A percentile compares a stretch with the other conserved stretches of the same genome.
phyloP scores from a whole-genome alignment of 2,888 invertebrate species.

The Epirrita christyi region DNA sequence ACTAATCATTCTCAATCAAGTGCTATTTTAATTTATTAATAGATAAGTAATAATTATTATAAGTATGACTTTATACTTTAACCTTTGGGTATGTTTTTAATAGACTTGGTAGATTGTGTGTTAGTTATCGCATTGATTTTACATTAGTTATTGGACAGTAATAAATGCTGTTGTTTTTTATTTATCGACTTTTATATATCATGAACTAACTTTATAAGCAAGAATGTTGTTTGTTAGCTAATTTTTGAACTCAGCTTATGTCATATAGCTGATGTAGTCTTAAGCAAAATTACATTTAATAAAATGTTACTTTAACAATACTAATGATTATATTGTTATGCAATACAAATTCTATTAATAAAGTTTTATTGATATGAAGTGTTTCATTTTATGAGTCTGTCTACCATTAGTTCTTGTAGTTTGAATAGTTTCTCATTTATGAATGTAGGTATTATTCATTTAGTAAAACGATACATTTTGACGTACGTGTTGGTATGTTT shows the following conservation, averaged over 20 bases:
- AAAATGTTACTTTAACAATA: conserved; percentile 33
- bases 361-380: conserved; percentile 42
- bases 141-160: conserved; percentile 18
- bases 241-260: conserved; percentile 23
- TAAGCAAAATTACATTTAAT: conserved; percentile 29
- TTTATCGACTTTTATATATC: conserved; percentile 6
- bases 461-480: no score
- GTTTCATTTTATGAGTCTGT: conserved; percentile 2
- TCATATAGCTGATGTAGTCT: conserved; percentile 12
- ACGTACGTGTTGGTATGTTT: no score
- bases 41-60: conserved; percentile 13
- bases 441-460: no score
- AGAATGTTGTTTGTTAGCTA: conserved; percentile 12
- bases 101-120: conserved; percentile 8
- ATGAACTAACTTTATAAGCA: conserved; percentile 1
- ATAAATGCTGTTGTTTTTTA: conserved; percentile 10
- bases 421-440: no score
- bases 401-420: no score
- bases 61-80: conserved; percentile 6
- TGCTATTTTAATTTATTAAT: conserved; percentile 25
- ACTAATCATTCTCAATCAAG: conserved; percentile 5
- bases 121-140: conserved; percentile 13
- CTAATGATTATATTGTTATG: conserved; percentile 63
- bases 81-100: conserved; percentile 3
- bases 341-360: conserved; percentile 54